Evolutionary conservation across 2,113 vertebrate genomes (phyloP).

Genomic region (Damaliscus lunatus): DNA sequence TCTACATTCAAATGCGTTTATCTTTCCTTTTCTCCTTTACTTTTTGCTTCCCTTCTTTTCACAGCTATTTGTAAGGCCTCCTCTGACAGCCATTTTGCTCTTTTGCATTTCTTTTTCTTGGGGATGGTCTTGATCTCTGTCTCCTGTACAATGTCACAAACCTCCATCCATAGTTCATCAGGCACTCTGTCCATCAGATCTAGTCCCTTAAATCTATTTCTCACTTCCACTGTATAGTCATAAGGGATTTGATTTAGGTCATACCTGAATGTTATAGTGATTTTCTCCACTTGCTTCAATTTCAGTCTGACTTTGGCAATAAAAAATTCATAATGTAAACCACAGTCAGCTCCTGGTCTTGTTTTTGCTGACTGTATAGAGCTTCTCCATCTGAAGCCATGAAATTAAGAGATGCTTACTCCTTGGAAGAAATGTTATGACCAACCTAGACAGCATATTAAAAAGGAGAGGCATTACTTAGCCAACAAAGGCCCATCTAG

Average conservation of each 20-base stretch:
- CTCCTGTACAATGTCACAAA: background rate
- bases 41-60: background rate
- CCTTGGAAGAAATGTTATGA: background rate
- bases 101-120: background rate
- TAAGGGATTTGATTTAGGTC: background rate
- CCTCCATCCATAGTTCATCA: background rate
- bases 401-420: background rate
- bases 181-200: background rate
- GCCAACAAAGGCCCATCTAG: background rate
- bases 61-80: background rate
- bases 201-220: background rate
- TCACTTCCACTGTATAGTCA: background rate
- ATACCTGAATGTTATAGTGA: background rate
- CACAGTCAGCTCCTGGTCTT: background rate
- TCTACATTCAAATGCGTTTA: background rate
- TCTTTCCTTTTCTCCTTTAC: background rate
- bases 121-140: background rate
- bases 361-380: background rate
- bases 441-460: background rate
- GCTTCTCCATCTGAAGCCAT: background rate
- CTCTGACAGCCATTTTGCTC: background rate
- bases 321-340: background rate
- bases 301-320: background rate
- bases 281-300: background rate
- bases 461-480: background rate